Base-by-base conservation (phyloP, 1,140 invertebrate species). In the Papilio xuthus region DNA sequence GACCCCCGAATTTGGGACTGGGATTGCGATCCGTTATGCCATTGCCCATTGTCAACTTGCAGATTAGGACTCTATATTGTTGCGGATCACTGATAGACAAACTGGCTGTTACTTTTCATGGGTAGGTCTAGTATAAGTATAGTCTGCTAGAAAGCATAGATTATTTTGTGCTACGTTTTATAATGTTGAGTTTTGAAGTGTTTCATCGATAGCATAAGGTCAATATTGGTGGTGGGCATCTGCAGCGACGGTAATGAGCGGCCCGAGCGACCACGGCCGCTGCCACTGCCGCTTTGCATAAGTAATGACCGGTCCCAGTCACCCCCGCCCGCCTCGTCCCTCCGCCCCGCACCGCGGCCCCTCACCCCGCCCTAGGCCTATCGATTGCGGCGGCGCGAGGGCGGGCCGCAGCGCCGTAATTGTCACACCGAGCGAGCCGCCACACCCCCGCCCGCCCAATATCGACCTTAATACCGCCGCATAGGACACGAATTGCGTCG, bases 381-480 rank as follows among this genome's bases (percentile, higher is more conserved):
- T 93, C 92, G 91, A 93, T 93, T 92, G 92, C 89, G 91, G 88
- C 89, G 89, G 90, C 88, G 90, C 88, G 90, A 86, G 88, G 90
- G 90, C 86, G 90, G 90, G 90, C 91, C 91, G 89, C 92, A 92
- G 90, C 87, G 89, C 86, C 89, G 88, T 93, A 93, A 93, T 93
- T 93, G 92, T 93, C 92, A 93, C 92, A 93, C 90, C 85, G 89
- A 90, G 87, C 90, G 85, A 91, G 85, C 89, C 91, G 87, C 86
- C 89, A 88, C 82, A 83, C 86, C 56, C 87, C 87, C 86, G 78
- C 84, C 90, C 87, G 81, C 82, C 79, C 80, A 85, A 88, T 90
- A 88, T 90, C 88, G 84, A 89, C 91, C 86, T 91, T 92, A 90
- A 79, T 84, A 78, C 90, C 83, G 82, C 80, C 81, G 76, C 84